Percentiles rank a stretch among this genome's conserved stretches.
phyloP scores from a whole-genome alignment of 2,888 invertebrate genomes.

The Mimachlamys varia region DNA sequence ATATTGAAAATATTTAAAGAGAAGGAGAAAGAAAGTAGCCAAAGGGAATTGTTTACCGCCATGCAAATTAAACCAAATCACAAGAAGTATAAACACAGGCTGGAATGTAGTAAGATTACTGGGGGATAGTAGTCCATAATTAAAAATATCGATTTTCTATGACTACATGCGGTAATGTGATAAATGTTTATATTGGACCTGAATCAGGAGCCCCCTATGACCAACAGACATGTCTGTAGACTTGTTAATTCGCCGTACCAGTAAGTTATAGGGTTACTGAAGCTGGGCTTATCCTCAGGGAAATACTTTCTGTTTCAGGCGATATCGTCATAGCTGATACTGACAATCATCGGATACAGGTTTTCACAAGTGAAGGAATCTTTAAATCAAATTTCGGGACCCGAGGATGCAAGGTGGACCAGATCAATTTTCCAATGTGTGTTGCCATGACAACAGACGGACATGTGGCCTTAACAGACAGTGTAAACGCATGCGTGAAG shows the following conservation, averaged over 20 bases:
- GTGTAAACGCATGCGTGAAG: conserved; percentile 77
- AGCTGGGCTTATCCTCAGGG: neutral
- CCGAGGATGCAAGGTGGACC: conserved; percentile 66
- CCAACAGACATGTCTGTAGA: neutral
- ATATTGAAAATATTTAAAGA: neutral
- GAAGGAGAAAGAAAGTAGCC: neutral
- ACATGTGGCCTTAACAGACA: conserved; percentile 76
- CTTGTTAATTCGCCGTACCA: neutral
- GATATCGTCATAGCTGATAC: conserved; percentile 77
- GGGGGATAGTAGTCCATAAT: neutral
- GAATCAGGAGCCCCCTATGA: conserved; percentile 18
- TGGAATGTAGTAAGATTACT: neutral
- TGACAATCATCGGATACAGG: conserved; percentile 77
- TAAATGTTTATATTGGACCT: conserved; percentile 7
- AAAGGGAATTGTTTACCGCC: neutral
- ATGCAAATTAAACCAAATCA: neutral
- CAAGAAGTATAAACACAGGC: neutral
- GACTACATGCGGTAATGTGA: neutral
- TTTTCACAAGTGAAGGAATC: conserved; percentile 74
- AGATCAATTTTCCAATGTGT: conserved; percentile 75
- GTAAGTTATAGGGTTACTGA: neutral
- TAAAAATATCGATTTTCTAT: neutral
- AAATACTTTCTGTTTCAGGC: conserved; percentile 62
- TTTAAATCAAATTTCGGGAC: conserved; percentile 75
- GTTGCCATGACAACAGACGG: conserved; percentile 75